These are phyloP conservation scores for Crotophaga sulcirostris DNA, from an alignment of 2,113 vertebrate genomes.

Conservation along the genomic window DNA sequence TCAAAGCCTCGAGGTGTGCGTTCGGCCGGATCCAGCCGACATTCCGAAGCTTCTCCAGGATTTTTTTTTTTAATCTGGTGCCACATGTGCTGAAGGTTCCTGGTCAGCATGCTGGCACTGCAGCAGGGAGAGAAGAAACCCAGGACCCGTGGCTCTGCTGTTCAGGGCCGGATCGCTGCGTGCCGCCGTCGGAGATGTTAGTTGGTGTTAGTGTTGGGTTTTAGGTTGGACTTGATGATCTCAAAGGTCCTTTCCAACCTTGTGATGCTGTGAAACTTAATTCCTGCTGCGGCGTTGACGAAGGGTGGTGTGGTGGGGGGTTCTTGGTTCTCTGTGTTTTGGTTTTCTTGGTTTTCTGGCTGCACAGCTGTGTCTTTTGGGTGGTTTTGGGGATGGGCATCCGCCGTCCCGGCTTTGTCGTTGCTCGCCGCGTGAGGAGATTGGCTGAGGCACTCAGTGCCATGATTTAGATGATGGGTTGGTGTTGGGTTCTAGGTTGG, in stretches of 20 bases:
- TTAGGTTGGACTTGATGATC: no score
- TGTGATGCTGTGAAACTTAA: no score
- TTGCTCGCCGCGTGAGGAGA: accelerated
- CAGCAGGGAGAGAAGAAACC: background rate
- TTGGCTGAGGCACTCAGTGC: no score
- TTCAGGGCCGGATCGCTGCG: accelerated
- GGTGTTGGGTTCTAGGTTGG: no score
- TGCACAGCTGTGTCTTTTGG: accelerated
- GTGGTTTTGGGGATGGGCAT: background rate
- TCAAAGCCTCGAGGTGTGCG: background rate
- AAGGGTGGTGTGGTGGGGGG: accelerated
- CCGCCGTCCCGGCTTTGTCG: accelerated
- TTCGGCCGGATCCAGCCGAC: background rate
- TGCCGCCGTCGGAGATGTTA: accelerated
- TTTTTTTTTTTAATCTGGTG: no score
- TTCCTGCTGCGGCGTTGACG: accelerated
- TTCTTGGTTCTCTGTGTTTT: no score
- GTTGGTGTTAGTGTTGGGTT: no score
- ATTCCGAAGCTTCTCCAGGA: background rate
- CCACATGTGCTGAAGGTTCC: accelerated
- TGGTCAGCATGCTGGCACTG: accelerated
- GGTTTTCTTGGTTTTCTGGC: no score
- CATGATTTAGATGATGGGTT: no score
- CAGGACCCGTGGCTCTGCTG: accelerated
- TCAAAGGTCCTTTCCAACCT: no score